phyloP scores from a whole-genome alignment of 2,113 vertebrate genomes.

The Siphamia tubifer region DNA sequence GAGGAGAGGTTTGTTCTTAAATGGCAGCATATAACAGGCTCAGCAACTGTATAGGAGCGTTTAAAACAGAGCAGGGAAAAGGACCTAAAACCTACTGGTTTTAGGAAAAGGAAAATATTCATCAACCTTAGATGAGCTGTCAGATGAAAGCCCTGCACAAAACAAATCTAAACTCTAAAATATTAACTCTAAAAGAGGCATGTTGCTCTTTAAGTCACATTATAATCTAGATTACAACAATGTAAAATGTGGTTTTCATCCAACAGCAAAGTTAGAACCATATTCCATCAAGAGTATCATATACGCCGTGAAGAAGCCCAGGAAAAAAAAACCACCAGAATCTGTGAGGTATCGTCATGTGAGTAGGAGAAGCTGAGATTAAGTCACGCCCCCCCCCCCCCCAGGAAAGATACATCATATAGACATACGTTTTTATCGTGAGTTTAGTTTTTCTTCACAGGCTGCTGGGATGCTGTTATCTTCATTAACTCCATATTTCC shows the following conservation, averaged over 20 bases:
- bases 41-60: slow-evolving; percentile 17
- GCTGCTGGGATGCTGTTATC: neutral
- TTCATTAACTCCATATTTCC: neutral
- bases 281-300: slow-evolving; percentile 3
- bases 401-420: neutral
- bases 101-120: slow-evolving; percentile 7
- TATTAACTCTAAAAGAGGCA: too few relatives aligned
- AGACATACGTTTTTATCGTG: neutral
- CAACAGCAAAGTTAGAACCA: slow-evolving; percentile 12
- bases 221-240: too few relatives aligned
- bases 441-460: slow-evolving; percentile 5
- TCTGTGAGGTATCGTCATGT: neutral
- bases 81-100: slow-evolving; percentile 5
- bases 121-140: slow-evolving; percentile 25
- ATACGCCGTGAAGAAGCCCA: neutral
- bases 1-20: slow-evolving; percentile 36
- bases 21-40: slow-evolving; percentile 44
- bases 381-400: neutral
- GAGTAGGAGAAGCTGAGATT: neutral
- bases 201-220: too few relatives aligned
- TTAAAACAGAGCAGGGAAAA: slow-evolving; percentile 23
- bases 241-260: slow-evolving; percentile 44
- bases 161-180: neutral
- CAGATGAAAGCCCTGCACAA: slow-evolving; percentile 41
- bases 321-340: slow-evolving; percentile 18